Evolutionary conservation across 2,113 vertebrate species (phyloP), one percentile per base, ranked within the genome.

Genomic region (Vulpes lagopus): DNA sequence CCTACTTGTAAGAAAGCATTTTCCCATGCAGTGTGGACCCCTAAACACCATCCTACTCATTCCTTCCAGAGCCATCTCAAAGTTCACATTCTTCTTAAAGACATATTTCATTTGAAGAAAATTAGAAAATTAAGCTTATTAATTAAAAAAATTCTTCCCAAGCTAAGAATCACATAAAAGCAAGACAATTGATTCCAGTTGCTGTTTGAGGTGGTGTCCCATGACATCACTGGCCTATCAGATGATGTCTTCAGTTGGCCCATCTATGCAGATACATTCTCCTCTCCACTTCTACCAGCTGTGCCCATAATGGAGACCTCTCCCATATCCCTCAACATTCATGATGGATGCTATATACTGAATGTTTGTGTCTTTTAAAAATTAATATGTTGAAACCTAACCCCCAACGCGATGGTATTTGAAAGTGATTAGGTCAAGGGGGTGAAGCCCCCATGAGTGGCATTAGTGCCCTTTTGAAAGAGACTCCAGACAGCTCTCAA

Each of bases 41-140:
- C 43, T 78, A 86, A 82, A 76, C 19, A 53, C 22, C 73, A 60
- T 73, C 19, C 15, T 19, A 69, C 8, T 92, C 19, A 35, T 27
- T 27, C 14, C 23, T 88, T 88, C 38, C 89, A 94, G 62, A 88
- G 69, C 74, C 25, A 76, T 69, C 62, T 91, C 10, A 71, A 79
- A 71, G 93, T 11, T 65, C 51, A 82, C 16, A 49, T 64, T 84
- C 8, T 35, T 65, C 76, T 38, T 35, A 35, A 96, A 81, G 71
- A 67, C 2, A 5, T 22, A 30, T 89, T 87, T 90, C 78, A 65
- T 89, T 89, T 78, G 27, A 65, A 83, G 67, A 76, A 76, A 71
- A 74, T 65, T 11, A 17, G 32, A 53, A 83, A 93, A 76, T 60
- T 53, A 35, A 55, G 27, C 43, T 86, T 49, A 51, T 38, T 35